Evolutionary conservation across 2,888 invertebrate species (phyloP).

Genomic region (Strigamia maritima): DNA sequence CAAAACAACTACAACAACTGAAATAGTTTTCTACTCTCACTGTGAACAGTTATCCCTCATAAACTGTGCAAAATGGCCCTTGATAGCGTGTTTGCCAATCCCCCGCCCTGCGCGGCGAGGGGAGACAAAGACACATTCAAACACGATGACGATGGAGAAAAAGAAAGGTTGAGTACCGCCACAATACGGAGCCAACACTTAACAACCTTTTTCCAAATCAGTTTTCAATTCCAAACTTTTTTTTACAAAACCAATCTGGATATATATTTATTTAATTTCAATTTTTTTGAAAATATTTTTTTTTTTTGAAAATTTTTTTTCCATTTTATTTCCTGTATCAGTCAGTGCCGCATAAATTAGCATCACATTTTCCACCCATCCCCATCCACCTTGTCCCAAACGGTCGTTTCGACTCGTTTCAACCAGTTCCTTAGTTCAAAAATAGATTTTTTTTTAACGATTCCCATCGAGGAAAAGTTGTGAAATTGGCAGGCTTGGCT

Average conservation of each 20-base stretch:
- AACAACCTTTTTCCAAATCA: slow-evolving; percentile 37
- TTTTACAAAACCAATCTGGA: neutral
- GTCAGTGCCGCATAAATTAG: neutral
- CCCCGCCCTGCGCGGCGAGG: slow-evolving; percentile 45
- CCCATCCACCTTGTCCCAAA: neutral
- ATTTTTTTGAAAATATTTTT: too few relatives aligned
- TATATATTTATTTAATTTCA: too few relatives aligned
- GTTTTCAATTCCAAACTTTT: neutral
- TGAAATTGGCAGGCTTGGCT: too few relatives aligned
- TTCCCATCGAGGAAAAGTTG: too few relatives aligned
- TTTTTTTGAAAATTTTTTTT: too few relatives aligned
- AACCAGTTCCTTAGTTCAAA: too few relatives aligned
- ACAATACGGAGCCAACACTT: neutral
- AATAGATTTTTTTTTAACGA: too few relatives aligned
- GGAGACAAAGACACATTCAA: slow-evolving; percentile 45
- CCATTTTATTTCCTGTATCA: too few relatives aligned
- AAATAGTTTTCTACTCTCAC: neutral
- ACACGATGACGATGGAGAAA: slow-evolving; percentile 44
- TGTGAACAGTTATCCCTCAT: slow-evolving; percentile 1
- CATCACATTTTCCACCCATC: neutral
- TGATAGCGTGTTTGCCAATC: slow-evolving; percentile 47
- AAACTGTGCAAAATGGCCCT: slow-evolving; percentile 46
- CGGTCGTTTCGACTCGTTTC: too few relatives aligned
- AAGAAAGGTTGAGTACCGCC: slow-evolving; percentile 47
- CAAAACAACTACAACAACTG: neutral